Evolutionary conservation across 1,140 invertebrate species (phyloP).

Genomic region (Drosophila sturtevanti): DNA sequence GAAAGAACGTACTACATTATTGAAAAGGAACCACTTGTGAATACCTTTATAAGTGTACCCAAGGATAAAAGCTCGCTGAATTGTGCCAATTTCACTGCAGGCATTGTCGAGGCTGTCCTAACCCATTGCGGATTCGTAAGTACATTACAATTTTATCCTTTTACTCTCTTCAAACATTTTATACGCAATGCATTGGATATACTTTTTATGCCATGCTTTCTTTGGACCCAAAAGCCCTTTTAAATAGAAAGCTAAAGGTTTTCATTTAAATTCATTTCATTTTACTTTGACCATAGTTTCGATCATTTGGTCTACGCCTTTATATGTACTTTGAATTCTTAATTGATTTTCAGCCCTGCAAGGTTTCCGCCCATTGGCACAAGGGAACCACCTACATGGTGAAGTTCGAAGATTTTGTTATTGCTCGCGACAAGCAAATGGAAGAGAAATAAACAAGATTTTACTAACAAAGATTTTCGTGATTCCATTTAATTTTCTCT

Average conservation of each 20-base stretch:
- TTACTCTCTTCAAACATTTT: too few relatives aligned
- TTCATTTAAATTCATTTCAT: too few relatives aligned
- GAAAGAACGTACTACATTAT: conserved; percentile 99
- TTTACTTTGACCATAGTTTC: conserved; percentile 25
- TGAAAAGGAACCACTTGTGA: conserved; percentile 97
- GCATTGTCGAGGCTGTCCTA: conserved; percentile 98
- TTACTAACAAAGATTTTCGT: conserved; percentile 4
- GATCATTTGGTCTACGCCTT: too few relatives aligned
- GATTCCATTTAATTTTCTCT: conserved; percentile 57
- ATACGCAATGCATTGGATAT: too few relatives aligned
- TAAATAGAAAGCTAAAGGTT: too few relatives aligned
- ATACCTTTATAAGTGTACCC: conserved; percentile 98
- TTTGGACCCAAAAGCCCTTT: too few relatives aligned
- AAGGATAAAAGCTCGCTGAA: conserved; percentile 98
- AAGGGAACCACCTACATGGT: conserved; percentile 99
- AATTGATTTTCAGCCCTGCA: conserved; percentile 90
- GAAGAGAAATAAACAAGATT: conserved; percentile 88
- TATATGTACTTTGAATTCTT: neutral
- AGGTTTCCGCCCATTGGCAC: conserved; percentile 99
- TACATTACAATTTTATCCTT: conserved; percentile 79
- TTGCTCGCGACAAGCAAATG: conserved; percentile 95
- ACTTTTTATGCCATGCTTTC: too few relatives aligned
- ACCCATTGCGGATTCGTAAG: conserved; percentile 97
- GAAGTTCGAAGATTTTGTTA: conserved; percentile 98
- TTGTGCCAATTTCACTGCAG: conserved; percentile 99